A percentile compares a stretch with the other conserved stretches of the same genome.
phyloP scores from a whole-genome alignment of 1,140 invertebrate species.

The Pseudobourletiella spinata region DNA sequence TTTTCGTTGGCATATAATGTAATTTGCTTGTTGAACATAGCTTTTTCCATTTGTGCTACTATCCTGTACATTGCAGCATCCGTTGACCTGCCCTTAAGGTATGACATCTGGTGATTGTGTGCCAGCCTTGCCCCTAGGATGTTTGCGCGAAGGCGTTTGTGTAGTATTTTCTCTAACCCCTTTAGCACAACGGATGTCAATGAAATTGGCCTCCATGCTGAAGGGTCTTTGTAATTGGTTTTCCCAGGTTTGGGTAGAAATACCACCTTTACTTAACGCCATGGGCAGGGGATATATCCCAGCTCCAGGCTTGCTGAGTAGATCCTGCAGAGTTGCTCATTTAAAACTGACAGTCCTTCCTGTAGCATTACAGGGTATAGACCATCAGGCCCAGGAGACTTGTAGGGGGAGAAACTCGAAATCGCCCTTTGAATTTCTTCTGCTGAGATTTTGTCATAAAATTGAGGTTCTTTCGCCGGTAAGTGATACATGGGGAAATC shows the following conservation, averaged over 20 bases:
- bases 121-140: too few species aligned
- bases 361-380: neutral
- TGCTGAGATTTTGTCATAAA: neutral
- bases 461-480: neutral
- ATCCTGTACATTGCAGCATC: too few species aligned
- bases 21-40: too few species aligned
- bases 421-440: neutral
- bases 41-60: too few species aligned
- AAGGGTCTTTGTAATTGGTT: slow-evolving; percentile 1
- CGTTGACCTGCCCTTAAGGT: too few species aligned
- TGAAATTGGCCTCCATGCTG: slow-evolving; percentile 22
- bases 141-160: neutral
- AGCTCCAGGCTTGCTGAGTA: neutral
- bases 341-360: neutral
- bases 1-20: too few species aligned
- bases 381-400: neutral
- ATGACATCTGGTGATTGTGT: too few species aligned
- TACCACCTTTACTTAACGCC: slow-evolving; percentile 8
- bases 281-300: slow-evolving; percentile 12
- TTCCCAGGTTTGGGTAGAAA: slow-evolving; percentile 29
- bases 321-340: neutral
- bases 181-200: slow-evolving; percentile 6
- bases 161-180: neutral
- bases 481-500: neutral
- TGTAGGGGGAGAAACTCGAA: neutral